Base-by-base conservation (phyloP, 2,888 invertebrate genomes). In the Chouioia cunea region DNA sequence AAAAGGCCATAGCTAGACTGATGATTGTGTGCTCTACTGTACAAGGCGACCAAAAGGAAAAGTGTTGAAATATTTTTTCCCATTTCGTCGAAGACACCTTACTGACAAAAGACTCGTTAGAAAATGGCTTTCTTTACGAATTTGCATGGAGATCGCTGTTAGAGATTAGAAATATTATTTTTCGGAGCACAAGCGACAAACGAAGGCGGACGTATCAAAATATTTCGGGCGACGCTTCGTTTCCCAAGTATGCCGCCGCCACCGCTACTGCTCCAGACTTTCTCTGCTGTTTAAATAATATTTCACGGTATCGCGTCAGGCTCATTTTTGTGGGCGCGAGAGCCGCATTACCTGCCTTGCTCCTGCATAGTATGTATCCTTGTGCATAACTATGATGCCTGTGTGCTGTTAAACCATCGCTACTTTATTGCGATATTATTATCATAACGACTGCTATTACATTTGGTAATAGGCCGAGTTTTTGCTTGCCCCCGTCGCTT, bases 281-380 rank as follows among this genome's bases (percentile, higher is more conserved):
- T 75, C 73, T 74, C 72, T 58, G 44, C 65, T 75, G 67, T 73
- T 71, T 73, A 64, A 73, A 73, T 64, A 73, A 75, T 73, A 75
- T 75, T 75, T 75, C 67, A 75, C 70, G 71, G 69, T 70, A 62
- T 73, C 71, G 36, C 54, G 69, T 46, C 47, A 48, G 46, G 36
- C 36, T 36, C 36, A 10, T 36, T 36, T 36, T 36, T 12, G 36
- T 36, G 36, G 36, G 4, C 36, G 36, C 36, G 4, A 3, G 27
- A 27, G 27, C 27, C 36, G 12, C n/a, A n/a, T n/a, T n/a, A n/a
- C n/a, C n/a, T n/a, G n/a, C n/a, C n/a, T n/a, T n/a, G n/a, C n/a
- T n/a, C n/a, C 54, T 64, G 57, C 52, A 50, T 64, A 46, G 22
- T 54, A 62, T n/a, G n/a, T 43, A 60, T 65, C 60, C 60, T 52